Evolutionary conservation across 2,888 invertebrate genomes (phyloP).

Genomic region (Heliconius ethilla): DNA sequence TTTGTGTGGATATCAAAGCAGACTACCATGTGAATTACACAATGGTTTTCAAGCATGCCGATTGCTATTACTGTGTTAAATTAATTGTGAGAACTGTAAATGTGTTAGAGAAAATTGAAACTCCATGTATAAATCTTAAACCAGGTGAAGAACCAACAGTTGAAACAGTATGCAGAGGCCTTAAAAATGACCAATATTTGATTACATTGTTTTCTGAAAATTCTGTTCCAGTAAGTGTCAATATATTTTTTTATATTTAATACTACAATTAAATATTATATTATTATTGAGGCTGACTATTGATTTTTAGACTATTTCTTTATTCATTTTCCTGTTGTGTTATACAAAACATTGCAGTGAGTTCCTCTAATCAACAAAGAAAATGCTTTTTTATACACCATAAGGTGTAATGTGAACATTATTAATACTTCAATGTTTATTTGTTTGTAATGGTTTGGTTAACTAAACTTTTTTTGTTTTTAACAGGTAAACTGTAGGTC

Average conservation of each 20-base stretch:
- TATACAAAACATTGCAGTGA: no score
- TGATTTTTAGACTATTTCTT: no score
- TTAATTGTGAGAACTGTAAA: conserved; percentile 93
- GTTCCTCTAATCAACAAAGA: no score
- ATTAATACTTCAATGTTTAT: not conserved
- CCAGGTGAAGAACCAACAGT: conserved; percentile 85
- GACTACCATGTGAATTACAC: conserved; percentile 92
- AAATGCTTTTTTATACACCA: not conserved
- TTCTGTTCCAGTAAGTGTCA: conserved; percentile 86
- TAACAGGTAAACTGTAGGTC: conserved; percentile 91
- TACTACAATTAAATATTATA: not conserved
- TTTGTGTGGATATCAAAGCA: conserved; percentile 87
- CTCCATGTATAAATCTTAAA: conserved; percentile 88
- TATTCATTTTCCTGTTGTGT: no score
- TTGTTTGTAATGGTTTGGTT: not conserved
- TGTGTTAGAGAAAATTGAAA: conserved; percentile 93
- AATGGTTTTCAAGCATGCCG: conserved; percentile 87
- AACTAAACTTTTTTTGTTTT: conserved; percentile 20
- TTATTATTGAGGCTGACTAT: not conserved
- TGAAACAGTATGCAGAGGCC: conserved; percentile 87
- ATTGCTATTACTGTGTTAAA: conserved; percentile 93
- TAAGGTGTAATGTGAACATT: not conserved
- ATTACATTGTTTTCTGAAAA: conserved; percentile 94
- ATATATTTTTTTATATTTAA: conserved; percentile 40
- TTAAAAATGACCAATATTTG: conserved; percentile 90